A percentile compares a stretch with the other conserved stretches of the same genome.
These are phyloP conservation scores for Lophura nycthemera DNA, from an alignment of 2,113 vertebrate genomes.

Conservation along the genomic window DNA sequence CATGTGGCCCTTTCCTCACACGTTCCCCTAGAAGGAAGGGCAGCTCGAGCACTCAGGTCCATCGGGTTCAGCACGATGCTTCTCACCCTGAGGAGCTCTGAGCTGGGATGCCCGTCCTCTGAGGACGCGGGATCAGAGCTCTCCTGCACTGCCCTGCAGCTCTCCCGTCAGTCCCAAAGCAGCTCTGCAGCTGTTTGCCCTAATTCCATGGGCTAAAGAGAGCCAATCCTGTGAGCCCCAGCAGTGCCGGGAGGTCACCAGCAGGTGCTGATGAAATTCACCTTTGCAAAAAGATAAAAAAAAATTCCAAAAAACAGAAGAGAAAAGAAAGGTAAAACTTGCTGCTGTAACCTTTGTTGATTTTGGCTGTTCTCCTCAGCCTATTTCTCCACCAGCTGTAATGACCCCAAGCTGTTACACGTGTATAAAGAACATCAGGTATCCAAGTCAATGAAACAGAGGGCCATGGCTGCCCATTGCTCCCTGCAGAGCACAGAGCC, in stretches of 20 bases:
- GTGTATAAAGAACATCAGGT: background rate
- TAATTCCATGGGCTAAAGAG: background rate
- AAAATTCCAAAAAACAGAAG: background rate
- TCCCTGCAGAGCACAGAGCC: background rate
- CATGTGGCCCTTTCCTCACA: background rate
- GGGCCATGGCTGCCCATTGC: background rate
- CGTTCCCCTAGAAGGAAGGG: background rate
- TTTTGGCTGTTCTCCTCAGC: conserved; percentile 57
- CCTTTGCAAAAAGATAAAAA: background rate
- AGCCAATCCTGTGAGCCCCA: background rate
- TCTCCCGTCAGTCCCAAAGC: background rate
- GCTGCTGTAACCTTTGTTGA: conserved; percentile 48
- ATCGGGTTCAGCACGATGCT: background rate
- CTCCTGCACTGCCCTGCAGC: fast-evolving
- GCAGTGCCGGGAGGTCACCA: background rate
- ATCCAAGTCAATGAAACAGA: conserved; percentile 3
- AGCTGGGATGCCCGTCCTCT: background rate
- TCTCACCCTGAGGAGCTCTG: background rate
- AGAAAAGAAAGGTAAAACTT: background rate
- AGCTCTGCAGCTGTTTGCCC: background rate
- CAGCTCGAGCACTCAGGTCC: background rate
- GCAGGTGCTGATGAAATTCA: background rate
- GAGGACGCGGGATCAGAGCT: fast-evolving
- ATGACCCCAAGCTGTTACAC: background rate
- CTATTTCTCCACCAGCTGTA: conserved; percentile 58